Conservation (phyloP, 2,113 vertebrate genomes). For the Atlantisia rogersi region DNA sequence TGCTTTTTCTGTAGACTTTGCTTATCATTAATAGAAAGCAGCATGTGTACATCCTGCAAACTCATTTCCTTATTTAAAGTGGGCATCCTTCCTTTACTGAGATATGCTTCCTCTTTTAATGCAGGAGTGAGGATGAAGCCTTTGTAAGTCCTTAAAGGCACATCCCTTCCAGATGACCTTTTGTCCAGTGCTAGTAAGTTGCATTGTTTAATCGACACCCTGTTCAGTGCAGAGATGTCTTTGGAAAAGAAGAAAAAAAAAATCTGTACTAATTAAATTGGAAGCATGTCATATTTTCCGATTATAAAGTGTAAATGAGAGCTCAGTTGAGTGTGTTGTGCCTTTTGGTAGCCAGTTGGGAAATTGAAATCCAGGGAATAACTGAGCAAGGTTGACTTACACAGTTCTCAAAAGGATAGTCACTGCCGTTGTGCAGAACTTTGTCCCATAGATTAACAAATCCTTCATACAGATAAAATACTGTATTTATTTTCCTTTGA, state of each 20-base stretch:
- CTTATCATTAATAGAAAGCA: conserved; percentile 89
- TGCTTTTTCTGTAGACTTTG: conserved; percentile 66
- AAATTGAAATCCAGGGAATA: conserved; percentile 31
- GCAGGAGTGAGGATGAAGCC: conserved; percentile 74
- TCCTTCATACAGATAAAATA: not conserved
- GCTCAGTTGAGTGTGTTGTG: not conserved
- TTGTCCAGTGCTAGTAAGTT: conserved; percentile 73
- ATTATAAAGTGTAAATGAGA: conserved; percentile 69
- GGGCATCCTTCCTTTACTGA: conserved; percentile 86
- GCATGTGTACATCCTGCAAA: conserved; percentile 86
- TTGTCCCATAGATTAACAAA: not conserved
- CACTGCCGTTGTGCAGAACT: not conserved
- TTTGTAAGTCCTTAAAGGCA: conserved; percentile 83
- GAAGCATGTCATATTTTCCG: conserved; percentile 72
- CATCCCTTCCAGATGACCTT: conserved; percentile 86
- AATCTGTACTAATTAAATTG: conserved; percentile 75
- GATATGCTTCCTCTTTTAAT: conserved; percentile 82
- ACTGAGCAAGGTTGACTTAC: not conserved
- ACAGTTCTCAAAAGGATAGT: not conserved
- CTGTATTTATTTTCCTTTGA: not conserved
- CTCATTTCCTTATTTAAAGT: conserved; percentile 90
- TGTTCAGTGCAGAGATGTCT: conserved; percentile 61
- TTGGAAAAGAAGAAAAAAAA: conserved; percentile 50
- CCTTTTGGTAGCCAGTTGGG: conserved; percentile 19
- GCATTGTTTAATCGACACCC: conserved; percentile 75